Evolutionary conservation across 2,888 invertebrate genomes (phyloP), one percentile per base, ranked within the genome.

Genomic region (Iselma pallidipennis): DNA sequence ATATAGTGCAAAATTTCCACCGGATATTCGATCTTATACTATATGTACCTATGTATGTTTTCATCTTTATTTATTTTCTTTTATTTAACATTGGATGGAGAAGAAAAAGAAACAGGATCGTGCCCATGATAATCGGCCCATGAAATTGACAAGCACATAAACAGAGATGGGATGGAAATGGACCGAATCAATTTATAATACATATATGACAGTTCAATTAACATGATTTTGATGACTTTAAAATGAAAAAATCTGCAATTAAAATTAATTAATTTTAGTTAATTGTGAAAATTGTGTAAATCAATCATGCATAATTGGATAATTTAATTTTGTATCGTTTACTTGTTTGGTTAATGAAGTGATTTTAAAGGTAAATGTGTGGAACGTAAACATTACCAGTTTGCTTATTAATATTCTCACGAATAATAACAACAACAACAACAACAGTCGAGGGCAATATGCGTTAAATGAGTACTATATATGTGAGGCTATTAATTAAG

Each of bases 381-480:
- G 23, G 50, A 50, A 50, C 50, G 29, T 50, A 50, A 50, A 50
- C 50, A 50, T 29, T 26, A 50, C 28, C 26, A 28, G 9, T 50
- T 26, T 50, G 28, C 50, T 28, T 50, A 23, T 16, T 50, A 29
- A 50, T 25, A 29, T 50, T 50, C 50, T 50, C 50, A 29, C 51
- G 19, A 45, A 48, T 45, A 49, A 49, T 16, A 16, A 37, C 6
- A 37, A 37, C 4, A 37, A 37, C 3, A 37, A 37, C 7, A 37
- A 37, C 3, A 37, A 37, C 16, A 37, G 16, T 14, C 6, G 31
- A 33, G 31, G n/a, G 6, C 6, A 16, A 16, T 16, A 37, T n/a
- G 14, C 14, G 14, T 37, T n/a, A n/a, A 37, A 33, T 14, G 31
- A 33, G 31, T 33, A 14, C 6, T 16, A 16, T 16, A 37, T n/a